phyloP scores from a whole-genome alignment of 2,113 vertebrate species.

The Pelecanoides urinatrix region DNA sequence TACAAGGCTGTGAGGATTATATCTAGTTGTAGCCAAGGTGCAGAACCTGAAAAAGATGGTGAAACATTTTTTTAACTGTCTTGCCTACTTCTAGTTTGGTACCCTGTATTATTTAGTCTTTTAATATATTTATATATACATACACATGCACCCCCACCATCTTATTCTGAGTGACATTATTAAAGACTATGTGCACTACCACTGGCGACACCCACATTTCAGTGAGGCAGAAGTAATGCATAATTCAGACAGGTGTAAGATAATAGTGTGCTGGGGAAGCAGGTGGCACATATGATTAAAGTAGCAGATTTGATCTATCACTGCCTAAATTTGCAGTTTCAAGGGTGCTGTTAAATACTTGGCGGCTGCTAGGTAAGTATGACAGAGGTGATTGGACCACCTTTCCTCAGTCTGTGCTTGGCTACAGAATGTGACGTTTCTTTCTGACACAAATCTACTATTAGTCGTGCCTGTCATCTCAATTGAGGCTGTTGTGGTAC shows the following conservation, averaged over 20 bases:
- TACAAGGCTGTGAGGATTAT: background rate
- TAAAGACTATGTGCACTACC: background rate
- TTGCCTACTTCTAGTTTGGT: background rate
- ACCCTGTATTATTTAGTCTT: background rate
- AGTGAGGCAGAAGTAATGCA: background rate
- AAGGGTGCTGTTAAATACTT: conserved; percentile 11
- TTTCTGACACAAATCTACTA: background rate
- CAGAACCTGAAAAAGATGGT: background rate
- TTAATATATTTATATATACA: background rate
- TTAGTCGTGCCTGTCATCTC: background rate
- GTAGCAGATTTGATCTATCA: background rate
- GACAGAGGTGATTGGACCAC: background rate
- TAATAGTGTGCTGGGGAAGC: background rate
- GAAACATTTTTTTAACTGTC: background rate
- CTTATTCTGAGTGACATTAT: background rate
- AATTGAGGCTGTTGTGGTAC: background rate
- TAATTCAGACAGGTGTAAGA: background rate
- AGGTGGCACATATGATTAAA: background rate
- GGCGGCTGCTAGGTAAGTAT: background rate
- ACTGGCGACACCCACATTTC: background rate
- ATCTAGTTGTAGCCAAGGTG: background rate
- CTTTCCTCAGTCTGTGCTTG: background rate
- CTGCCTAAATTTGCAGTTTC: conserved; percentile 28
- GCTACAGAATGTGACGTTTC: conserved; percentile 18
- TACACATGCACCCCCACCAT: too few relatives aligned